phyloP scores from a whole-genome alignment of 2,113 vertebrate species.

The Acinonyx jubatus region DNA sequence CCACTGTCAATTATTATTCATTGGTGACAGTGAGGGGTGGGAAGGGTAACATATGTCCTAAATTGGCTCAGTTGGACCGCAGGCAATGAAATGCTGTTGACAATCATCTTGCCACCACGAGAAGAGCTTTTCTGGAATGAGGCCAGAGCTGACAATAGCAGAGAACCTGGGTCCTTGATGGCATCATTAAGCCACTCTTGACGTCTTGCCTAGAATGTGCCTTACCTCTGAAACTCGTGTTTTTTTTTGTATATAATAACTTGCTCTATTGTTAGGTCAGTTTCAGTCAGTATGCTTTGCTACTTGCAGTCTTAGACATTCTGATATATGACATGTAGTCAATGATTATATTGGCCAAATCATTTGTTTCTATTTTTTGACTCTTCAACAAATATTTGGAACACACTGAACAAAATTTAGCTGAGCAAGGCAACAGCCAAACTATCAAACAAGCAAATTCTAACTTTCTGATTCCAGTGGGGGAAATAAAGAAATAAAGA shows the following conservation, averaged over 20 bases:
- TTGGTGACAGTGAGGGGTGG: neutral
- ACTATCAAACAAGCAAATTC: neutral
- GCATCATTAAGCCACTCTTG: neutral
- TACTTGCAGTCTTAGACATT: neutral
- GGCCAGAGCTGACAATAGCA: neutral
- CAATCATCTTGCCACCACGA: neutral
- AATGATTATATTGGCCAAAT: neutral
- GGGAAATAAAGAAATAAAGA: constrained; percentile 22
- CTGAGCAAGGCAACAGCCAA: constrained; percentile 19
- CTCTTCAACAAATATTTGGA: neutral
- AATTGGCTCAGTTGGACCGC: neutral
- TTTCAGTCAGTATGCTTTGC: neutral
- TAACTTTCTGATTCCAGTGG: constrained; percentile 3
- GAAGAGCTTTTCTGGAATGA: neutral
- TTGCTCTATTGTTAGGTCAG: neutral
- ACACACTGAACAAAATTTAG: neutral
- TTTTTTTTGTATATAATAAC: neutral
- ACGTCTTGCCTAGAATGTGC: neutral
- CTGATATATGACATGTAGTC: neutral
- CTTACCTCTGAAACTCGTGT: neutral
- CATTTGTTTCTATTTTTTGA: neutral
- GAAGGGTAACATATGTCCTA: neutral
- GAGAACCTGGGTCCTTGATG: neutral
- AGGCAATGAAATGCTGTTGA: neutral
- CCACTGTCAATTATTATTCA: neutral